Base-by-base conservation (phyloP, 2,888 invertebrate species). In the Beris chalybata region DNA sequence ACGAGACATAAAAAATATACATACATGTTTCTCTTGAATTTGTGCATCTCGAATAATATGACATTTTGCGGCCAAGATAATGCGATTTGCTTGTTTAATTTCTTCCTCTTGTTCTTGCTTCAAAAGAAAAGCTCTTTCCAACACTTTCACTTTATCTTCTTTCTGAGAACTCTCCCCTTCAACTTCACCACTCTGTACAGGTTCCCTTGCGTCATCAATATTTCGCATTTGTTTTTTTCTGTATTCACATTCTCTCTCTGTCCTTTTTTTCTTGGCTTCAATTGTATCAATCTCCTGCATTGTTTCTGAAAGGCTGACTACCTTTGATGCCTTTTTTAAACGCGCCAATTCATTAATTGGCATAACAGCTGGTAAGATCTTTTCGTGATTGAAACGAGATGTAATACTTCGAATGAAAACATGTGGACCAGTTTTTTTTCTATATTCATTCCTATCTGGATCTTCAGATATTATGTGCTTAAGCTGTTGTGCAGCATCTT, bases 31-130 rank as follows among this genome's bases (percentile, higher is more conserved):
- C 78, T 91, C 91, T 0, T 84, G 85, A 67, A 93, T 85, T 82
- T 94, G 93, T 0, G 92, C 92, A 77, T 93, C 91, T 15, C 93
- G 82, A 55, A 94, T 91, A 0, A 92, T 91, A 74, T 91, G 87
- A 72, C 93, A 93, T 78, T 94, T 93, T 22, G 91, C 90, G 13
- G 90, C 90, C 11, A 93, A 80, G 73, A 94, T 91, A 70, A 93
- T 83, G 67, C 87, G 86, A 78, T 92, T 93, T 70, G 91, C 90
- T 30, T 82, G 84, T 78, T 88, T 90, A 72, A 84, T 88, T 83
- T 85, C 87, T 75, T 84, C 90, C 74, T 80, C 81, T 69, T 79
- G 78, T 68, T 81, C 81, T 15, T 80, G 79, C 57, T 76, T 77
- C 4, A 79, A 79, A 2, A 81, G 70, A 43, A 79, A 74, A 1